Percentiles rank a stretch among this genome's conserved stretches.
Evolutionary conservation across 1,140 invertebrate species (phyloP).

Genomic region (Panulirus ornatus): DNA sequence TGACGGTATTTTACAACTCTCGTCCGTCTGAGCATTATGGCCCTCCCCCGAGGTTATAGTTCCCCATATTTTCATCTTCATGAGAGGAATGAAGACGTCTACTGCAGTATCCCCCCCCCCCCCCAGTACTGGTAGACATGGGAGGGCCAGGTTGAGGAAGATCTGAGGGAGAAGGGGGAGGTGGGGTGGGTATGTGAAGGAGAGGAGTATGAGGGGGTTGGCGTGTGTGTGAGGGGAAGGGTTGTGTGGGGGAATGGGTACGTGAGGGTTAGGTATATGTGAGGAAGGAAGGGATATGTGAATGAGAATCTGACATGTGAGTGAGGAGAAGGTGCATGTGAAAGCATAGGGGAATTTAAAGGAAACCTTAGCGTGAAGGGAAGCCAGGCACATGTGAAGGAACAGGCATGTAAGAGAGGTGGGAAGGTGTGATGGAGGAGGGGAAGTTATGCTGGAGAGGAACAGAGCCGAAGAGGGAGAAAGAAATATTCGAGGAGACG

Average conservation of each 20-base stretch:
- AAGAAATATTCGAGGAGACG: no score
- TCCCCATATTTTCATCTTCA: background rate
- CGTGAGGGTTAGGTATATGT: background rate
- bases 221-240: background rate
- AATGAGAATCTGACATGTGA: no score
- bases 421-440: no score
- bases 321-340: no score
- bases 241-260: background rate
- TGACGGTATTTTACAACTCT: background rate
- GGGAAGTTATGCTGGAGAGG: no score
- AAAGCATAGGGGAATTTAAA: no score
- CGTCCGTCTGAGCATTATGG: background rate
- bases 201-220: background rate
- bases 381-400: no score
- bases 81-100: background rate
- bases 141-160: background rate
- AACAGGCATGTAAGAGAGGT: no score
- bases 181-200: background rate
- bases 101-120: no score
- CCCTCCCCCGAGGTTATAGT: background rate
- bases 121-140: background rate
- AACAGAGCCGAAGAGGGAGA: no score
- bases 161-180: no score
- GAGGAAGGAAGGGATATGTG: background rate
- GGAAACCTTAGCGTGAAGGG: no score